Base-by-base conservation (phyloP, 2,797 vertebrate species). In the Triplophysa bombifrons region DNA sequence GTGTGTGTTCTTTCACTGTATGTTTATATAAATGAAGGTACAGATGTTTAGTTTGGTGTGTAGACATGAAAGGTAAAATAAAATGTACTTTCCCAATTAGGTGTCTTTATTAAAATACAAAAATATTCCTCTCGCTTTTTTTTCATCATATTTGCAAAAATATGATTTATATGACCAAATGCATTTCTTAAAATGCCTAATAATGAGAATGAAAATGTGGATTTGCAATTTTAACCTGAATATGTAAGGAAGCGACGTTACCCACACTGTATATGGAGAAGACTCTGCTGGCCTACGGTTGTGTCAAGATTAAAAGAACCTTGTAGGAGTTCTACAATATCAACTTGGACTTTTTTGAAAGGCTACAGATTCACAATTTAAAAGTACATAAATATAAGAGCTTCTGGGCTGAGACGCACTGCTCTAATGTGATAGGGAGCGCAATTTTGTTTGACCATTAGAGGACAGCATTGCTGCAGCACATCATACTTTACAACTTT, bases 41-140 rank as follows among this genome's bases (percentile, higher is more conserved):
- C 89, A 85, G 87, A 86, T 86, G 83, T 87, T 86, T 84, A 89
- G 86, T 50, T 81, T 70, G 63, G 61, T 80, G 25, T 82, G 70
- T 67, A 74, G 73, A 80, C 19, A 38, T 77, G 46, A 55, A 81
- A 81, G 50, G 44, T 71, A 76, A 72, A 72, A 44, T 63, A 22
- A 79, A 44, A 71, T 17, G 11, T 25, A 55, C 3, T 30, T 56
- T 19, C 63, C 38, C 44, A 72, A 53, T 70, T 7, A 25, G n/a
- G 53, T 46, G 22, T 38, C 56, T 64, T 60, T 72, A 3, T 44
- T 48, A 3, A 48, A 67, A 30, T 56, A 11, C 10, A 9, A 19
- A 7, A 55, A 20, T 0, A 8, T 11, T 51, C 50, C 16, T 8
- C 7, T 48, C 12, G 46, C 13, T 48, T 48, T 48, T 3, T 48